These are phyloP conservation scores for Rattus norvegicus DNA, from an alignment of 2,113 vertebrate genomes.

Conservation along the genomic window GRCr8 NC_086036.1:75961501-75962000, in stretches of 20 bases:
- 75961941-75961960: not conserved
- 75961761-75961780: not conserved
- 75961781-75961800: not conserved
- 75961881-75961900: not conserved
- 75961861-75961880: not conserved
- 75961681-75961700: not conserved
- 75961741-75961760: not conserved
- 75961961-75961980: not conserved
- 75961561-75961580: not conserved
- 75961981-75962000: not conserved
- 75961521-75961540: not conserved
- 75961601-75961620: slow-evolving; percentile 93
- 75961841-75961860: not conserved
- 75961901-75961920: not conserved
- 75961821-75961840: not conserved
- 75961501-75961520: not conserved
- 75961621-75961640: slow-evolving; percentile 87
- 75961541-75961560: not conserved
- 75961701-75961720: not conserved
- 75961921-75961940: not conserved
- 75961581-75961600: slow-evolving; percentile 47
- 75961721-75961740: not conserved
- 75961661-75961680: slow-evolving; percentile 91
- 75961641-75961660: slow-evolving; percentile 88
- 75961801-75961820: not conserved